Conservation (phyloP, 2,113 vertebrate genomes). For the Morone chrysops region DNA sequence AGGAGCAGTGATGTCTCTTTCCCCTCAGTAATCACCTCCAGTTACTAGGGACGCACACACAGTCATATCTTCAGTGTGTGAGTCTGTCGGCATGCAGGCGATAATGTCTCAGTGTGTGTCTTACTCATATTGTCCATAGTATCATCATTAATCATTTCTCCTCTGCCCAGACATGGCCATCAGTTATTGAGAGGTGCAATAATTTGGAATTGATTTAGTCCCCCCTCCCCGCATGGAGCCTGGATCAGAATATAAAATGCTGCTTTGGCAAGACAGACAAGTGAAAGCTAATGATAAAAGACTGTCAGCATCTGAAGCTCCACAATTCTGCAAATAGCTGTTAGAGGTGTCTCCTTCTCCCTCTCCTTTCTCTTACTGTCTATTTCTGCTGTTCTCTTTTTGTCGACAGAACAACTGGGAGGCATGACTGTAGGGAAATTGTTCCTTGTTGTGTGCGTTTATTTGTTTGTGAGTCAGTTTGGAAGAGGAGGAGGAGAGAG, state of each 20-base stretch:
- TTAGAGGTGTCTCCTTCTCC: conserved; percentile 29
- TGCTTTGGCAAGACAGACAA: conserved; percentile 61
- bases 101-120: conserved; percentile 76
- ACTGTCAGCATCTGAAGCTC: conserved; percentile 58
- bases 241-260: conserved; percentile 72
- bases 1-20: conserved; percentile 55
- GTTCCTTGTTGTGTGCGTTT: conserved; percentile 40
- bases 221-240: conserved; percentile 45
- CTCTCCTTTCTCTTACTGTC: conserved; percentile 17
- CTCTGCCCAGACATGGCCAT: conserved; percentile 72
- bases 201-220: conserved; percentile 84
- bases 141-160: conserved; percentile 82
- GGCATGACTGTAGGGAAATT: conserved; percentile 20
- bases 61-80: conserved; percentile 48
- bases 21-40: conserved; percentile 49
- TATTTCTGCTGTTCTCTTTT: conserved; percentile 38
- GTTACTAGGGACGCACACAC: conserved; percentile 38
- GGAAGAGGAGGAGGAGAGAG: background rate
- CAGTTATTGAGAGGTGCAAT: conserved; percentile 82
- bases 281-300: conserved; percentile 67
- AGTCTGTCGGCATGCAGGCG: conserved; percentile 47
- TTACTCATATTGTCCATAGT: conserved; percentile 79
- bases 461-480: conserved; percentile 56
- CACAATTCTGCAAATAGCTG: conserved; percentile 54
- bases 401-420: conserved; percentile 28